Evolutionary conservation across 2,888 invertebrate genomes (phyloP).

Genomic region (Eueremaeus valkanovi): DNA sequence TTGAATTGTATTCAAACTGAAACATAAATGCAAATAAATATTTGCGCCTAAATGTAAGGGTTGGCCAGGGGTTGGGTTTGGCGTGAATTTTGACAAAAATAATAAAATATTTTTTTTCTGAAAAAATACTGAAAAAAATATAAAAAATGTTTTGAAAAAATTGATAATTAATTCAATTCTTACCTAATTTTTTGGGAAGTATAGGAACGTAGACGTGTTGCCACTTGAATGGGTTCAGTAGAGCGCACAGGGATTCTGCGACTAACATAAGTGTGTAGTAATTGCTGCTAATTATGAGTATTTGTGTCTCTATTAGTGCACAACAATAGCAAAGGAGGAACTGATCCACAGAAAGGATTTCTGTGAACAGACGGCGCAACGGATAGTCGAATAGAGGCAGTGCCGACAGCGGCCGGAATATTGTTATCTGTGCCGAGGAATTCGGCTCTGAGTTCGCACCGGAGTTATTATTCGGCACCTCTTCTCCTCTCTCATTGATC

Average conservation of each 20-base stretch:
- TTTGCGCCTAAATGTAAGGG: too few species aligned
- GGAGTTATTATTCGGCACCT: neutral
- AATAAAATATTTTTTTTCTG: too few species aligned
- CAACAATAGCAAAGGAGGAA: constrained; percentile 90
- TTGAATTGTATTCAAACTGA: too few species aligned
- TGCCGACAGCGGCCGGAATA: constrained; percentile 59
- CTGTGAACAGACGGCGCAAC: constrained; percentile 72
- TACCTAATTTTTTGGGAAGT: constrained; percentile 80
- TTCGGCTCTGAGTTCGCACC: neutral
- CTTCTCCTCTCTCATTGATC: neutral
- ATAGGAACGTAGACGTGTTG: constrained; percentile 99
- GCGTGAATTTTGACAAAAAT: too few species aligned
- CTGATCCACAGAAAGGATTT: constrained; percentile 82
- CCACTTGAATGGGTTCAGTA: constrained; percentile 94
- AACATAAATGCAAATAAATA: too few species aligned
- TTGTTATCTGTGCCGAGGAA: neutral
- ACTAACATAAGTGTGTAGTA: constrained; percentile 93
- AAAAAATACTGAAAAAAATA: too few species aligned
- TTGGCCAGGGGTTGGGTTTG: too few species aligned
- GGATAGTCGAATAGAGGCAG: constrained; percentile 92
- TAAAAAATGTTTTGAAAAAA: too few species aligned
- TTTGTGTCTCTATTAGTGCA: constrained; percentile 92
- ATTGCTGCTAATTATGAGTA: constrained; percentile 70
- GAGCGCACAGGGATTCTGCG: constrained; percentile 82
- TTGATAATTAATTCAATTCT: neutral